Conservation (phyloP, 2,113 vertebrate genomes). For the Sebastes schlegelii region DNA sequence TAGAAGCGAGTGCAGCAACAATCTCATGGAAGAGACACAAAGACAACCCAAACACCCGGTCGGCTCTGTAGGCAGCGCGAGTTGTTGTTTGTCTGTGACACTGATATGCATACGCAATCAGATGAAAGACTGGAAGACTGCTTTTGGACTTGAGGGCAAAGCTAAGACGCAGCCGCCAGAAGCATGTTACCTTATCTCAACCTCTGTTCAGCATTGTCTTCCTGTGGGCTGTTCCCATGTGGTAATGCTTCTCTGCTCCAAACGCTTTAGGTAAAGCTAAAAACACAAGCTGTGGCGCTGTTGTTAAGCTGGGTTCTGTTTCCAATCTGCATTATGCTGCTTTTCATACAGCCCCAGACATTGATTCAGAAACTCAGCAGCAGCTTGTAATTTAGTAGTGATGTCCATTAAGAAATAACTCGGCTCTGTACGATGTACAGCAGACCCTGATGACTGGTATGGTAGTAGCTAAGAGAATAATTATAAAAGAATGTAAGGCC, state of each 20-base stretch:
- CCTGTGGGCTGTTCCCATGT: slow-evolving; percentile 35
- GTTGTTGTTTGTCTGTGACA: slow-evolving; percentile 66
- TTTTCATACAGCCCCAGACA: neutral
- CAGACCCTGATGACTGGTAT: no score
- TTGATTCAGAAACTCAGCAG: neutral
- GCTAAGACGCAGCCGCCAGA: slow-evolving; percentile 44
- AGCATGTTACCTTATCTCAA: slow-evolving; percentile 59
- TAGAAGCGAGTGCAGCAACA: slow-evolving; percentile 40
- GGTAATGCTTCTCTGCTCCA: slow-evolving; percentile 24
- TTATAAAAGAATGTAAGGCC: no score
- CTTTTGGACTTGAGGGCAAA: slow-evolving; percentile 41
- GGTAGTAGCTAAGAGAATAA: no score
- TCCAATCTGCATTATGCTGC: slow-evolving; percentile 10
- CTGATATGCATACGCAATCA: slow-evolving; percentile 62
- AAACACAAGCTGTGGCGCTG: slow-evolving; percentile 26
- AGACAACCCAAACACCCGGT: slow-evolving; percentile 36
- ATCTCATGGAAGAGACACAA: slow-evolving; percentile 50
- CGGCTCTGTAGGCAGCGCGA: slow-evolving; percentile 49
- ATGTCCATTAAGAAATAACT: neutral
- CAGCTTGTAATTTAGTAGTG: neutral
- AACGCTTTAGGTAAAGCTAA: slow-evolving; percentile 28
- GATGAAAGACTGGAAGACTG: slow-evolving; percentile 51
- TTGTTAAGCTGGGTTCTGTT: neutral
- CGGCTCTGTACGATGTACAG: no score
- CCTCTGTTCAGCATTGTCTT: slow-evolving; percentile 44